Evolutionary conservation across 2,113 vertebrate genomes (phyloP), one percentile per base, ranked within the genome.

Genomic region (Otolemur garnettii): DNA sequence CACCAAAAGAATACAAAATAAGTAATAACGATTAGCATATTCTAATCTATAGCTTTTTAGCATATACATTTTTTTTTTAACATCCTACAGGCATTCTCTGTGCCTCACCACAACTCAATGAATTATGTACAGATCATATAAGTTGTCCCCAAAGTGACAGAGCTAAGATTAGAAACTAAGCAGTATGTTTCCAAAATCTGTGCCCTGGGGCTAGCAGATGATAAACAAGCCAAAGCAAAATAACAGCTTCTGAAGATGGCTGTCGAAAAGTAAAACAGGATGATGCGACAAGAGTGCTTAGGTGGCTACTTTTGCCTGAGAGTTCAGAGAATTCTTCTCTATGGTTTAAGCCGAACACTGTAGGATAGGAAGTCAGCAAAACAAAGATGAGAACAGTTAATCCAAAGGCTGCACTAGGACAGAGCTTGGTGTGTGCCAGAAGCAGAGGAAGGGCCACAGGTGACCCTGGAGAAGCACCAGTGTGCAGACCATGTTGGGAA

Each of bases 91-190:
- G 71, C 60, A 19, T 30, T 42, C 38, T 50, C 69, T 77, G 66
- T 78, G 9, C 50, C 26, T 86, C 4, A 38, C 24, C 57, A 55
- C 28, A 75, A 42, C 28, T 13, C 13, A 24, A 35, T 13, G 74
- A 89, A 26, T 86, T 93, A 59, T 35, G 21, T 64, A 53, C 17
- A 59, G 60, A 33, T 81, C 69, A 92, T 89, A 7, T 78, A 77
- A 77, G 22, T 75, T 81, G 30, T 26, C 77, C 50, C 60, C 2
- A 62, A 64, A 86, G 60, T 53, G 53, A 82, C 42, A 80, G 50
- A 91, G 30, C 78, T 88, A 71, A 66, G 69, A 53, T 89, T 85
- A 85, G 57, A 93, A 91, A 85, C 42, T 50, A 82, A 28, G 45
- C 22, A 71, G 53, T 11, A 7, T 77, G 30, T 55, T 71, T 77